Evolutionary conservation across 2,113 vertebrate species (phyloP).

Genomic region (Oophaga pumilio): DNA sequence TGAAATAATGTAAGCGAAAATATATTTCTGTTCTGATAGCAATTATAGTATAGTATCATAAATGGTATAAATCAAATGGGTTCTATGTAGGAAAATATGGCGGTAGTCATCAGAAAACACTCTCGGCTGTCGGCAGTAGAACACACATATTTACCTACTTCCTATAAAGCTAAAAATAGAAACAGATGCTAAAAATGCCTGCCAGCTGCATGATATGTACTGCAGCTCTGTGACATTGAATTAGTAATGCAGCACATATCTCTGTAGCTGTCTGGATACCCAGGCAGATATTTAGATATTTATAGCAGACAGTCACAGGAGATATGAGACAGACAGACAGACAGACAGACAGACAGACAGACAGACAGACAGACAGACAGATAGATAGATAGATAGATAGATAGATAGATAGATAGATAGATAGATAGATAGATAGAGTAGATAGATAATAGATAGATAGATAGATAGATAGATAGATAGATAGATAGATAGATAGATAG

Average conservation of each 20-base stretch:
- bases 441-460: too few species aligned
- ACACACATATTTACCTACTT: neutral
- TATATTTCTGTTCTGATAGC: neutral
- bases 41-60: neutral
- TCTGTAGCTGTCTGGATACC: neutral
- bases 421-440: too few species aligned
- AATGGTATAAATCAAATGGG: neutral
- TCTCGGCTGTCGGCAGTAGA: too few species aligned
- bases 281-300: neutral
- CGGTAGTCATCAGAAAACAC: neutral
- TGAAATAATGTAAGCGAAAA: neutral
- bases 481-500: too few species aligned
- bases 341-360: too few species aligned
- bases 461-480: too few species aligned
- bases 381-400: too few species aligned
- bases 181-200: slow-evolving; percentile 11
- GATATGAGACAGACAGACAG: neutral
- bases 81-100: neutral
- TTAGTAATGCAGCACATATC: neutral
- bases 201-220: neutral
- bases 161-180: slow-evolving; percentile 19
- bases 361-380: too few species aligned
- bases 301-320: neutral
- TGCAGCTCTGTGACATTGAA: neutral
- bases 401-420: too few species aligned